Percentiles rank a stretch among this genome's conserved stretches.
Conservation (phyloP, 2,113 vertebrate species). For the Pteruthius melanotis region DNA sequence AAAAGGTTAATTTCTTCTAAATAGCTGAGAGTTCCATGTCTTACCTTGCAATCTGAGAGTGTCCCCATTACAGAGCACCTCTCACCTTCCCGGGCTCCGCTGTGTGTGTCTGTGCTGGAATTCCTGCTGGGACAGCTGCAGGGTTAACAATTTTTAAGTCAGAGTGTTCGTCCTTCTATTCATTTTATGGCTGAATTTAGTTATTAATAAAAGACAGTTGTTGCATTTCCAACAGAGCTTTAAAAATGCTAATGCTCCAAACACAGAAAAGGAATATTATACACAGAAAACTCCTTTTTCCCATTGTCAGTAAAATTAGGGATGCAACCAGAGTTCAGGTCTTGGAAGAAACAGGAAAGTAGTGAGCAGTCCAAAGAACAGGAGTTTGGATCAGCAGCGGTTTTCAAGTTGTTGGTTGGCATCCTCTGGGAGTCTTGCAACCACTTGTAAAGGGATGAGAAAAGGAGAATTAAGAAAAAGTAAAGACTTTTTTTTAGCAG, state of each 20-base stretch:
- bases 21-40: not conserved
- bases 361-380: not conserved
- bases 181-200: not conserved
- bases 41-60: not conserved
- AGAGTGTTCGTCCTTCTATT: not conserved
- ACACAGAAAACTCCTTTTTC: not conserved
- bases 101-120: not conserved
- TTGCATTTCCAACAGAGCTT: not conserved
- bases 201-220: not conserved
- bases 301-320: not conserved
- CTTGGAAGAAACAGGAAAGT: not conserved
- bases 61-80: conserved; percentile 7
- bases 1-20: conserved; percentile 31
- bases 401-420: not conserved
- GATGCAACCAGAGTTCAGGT: not conserved
- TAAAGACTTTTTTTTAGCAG: not conserved
- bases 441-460: not conserved
- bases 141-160: not conserved
- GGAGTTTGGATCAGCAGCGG: not conserved
- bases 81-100: not conserved
- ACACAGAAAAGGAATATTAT: not conserved
- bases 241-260: not conserved
- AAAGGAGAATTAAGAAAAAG: not conserved
- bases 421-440: not conserved
- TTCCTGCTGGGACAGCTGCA: conserved; percentile 9